Evolutionary conservation across 35 echinoderm and acorn worm species (phyloP).

Genomic region (Amphiura filiformis): DNA sequence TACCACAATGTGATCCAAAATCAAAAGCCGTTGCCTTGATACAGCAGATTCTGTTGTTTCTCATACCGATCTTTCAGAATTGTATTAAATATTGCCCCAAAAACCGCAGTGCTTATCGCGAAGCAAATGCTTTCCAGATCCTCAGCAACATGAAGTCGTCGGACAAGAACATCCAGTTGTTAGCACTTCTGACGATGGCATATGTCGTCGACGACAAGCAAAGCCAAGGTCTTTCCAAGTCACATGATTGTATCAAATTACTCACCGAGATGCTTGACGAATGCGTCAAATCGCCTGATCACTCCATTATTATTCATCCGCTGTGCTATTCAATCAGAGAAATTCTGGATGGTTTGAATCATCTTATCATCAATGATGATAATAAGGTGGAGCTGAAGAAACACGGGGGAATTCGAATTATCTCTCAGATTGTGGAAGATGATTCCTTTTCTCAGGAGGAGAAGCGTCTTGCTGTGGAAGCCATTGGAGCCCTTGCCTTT

Average conservation of each 20-base stretch:
- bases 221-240: neutral
- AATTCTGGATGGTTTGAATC: neutral
- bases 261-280: neutral
- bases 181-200: neutral
- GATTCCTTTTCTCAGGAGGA: neutral
- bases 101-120: neutral
- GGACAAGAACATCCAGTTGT: neutral
- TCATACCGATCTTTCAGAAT: neutral
- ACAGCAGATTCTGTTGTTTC: neutral
- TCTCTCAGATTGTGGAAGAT: neutral
- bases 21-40: neutral
- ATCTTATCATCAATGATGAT: neutral
- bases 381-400: neutral
- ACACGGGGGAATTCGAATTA: neutral
- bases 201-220: neutral
- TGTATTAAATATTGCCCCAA: neutral
- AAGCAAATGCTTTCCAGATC: neutral
- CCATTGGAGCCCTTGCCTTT: neutral
- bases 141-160: neutral
- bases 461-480: neutral
- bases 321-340: neutral
- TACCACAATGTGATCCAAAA: neutral
- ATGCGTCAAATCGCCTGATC: neutral
- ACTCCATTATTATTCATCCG: neutral
- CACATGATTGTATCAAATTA: neutral